Base-by-base conservation (phyloP, 2,888 invertebrate species). In the Latrodectus hesperus region DNA sequence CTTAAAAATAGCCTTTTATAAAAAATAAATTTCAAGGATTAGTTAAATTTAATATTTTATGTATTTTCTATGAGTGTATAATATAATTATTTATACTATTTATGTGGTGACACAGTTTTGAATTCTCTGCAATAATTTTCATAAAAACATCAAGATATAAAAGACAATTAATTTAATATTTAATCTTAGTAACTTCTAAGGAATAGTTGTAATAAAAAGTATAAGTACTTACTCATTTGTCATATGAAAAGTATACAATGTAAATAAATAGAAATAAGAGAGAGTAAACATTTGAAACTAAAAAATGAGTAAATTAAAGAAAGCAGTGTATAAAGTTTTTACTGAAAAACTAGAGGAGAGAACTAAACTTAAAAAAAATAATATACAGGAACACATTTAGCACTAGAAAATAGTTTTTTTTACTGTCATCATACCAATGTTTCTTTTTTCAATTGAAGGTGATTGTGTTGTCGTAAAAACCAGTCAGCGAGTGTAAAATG, bases 401-500 rank as follows among this genome's bases (percentile, higher is more conserved):
- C 53, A 22, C 49, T 71, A 60, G 22, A 65, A 83, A 77, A 76
- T 64, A 80, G 51, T 14, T 77, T 83, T 83, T 76, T 77, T 68
- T 51, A 70, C 17, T 51, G 75, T 65, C 49, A 22, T 16, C 26
- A n/a, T n/a, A 51, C 53, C 14, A 16, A 38, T 38, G 38, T 49
- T n/a, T 77, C 67, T 75, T 78, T 81, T 74, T 64, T 64, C 64
- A 51, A 71, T 60, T 38, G 17, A 52, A 71, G 70, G 83, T 83
- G 83, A 83, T 83, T 83, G 83, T 76, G 75, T 70, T 83, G 75
- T 74, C 65, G 76, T 68, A 71, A 76, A 83, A 76, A 76, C 76
- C 76, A 71, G 76, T 83, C 83, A 83, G 71, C n/a, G 76, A 83
- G 83, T 76, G 71, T 83, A 83, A 83, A 83, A 83, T 83, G 83